Conservation (phyloP, 2,797 vertebrate species). For the Pampus argenteus region DNA sequence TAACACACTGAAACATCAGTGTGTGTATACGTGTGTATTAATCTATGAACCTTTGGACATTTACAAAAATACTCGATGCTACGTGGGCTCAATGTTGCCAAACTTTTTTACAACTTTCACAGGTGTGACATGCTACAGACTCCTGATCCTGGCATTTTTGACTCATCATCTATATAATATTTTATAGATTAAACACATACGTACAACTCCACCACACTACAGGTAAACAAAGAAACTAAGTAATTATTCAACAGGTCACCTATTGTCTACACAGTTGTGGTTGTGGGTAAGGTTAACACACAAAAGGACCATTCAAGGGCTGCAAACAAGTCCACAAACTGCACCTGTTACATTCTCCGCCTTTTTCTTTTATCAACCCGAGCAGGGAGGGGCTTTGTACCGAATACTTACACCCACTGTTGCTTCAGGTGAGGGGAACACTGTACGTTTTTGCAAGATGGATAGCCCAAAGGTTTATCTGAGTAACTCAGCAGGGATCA, state of each 20-base stretch:
- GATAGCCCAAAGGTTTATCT: constrained; percentile 4
- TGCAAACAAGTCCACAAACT: constrained; percentile 60
- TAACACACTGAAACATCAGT: constrained; percentile 21
- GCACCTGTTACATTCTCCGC: constrained; percentile 77
- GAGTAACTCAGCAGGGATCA: constrained; percentile 20
- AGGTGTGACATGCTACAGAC: not conserved
- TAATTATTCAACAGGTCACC: constrained; percentile 53
- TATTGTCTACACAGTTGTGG: constrained; percentile 43
- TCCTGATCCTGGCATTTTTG: not conserved
- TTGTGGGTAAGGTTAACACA: constrained; percentile 42
- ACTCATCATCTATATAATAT: not conserved
- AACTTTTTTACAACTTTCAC: constrained; percentile 23
- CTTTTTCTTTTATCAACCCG: constrained; percentile 57
- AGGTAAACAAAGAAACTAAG: not conserved
- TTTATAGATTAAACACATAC: not conserved
- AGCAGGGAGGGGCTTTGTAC: constrained; percentile 48
- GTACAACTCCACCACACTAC: not conserved
- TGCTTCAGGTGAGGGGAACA: constrained; percentile 44
- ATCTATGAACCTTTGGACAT: too few species aligned
- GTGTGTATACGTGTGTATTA: too few species aligned
- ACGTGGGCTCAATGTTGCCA: constrained; percentile 13
- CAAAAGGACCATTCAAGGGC: constrained; percentile 76
- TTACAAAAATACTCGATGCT: too few species aligned
- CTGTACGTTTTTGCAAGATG: constrained; percentile 2
- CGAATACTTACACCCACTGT: constrained; percentile 55